Evolutionary conservation across 2,113 vertebrate genomes (phyloP), one percentile per base, ranked within the genome.

Genomic region (Nothobranchius furzeri): DNA sequence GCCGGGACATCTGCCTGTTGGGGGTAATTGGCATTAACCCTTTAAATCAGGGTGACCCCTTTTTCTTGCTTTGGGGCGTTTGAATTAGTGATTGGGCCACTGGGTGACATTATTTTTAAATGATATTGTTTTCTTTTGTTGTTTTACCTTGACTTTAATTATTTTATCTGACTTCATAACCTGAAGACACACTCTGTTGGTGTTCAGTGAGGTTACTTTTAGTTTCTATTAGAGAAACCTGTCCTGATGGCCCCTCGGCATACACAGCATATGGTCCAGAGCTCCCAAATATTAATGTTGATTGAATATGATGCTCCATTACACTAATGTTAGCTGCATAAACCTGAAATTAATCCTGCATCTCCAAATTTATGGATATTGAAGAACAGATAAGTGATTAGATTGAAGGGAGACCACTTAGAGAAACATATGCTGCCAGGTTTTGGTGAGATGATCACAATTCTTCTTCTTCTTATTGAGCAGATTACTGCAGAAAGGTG

Each of bases 21-120:
- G 56, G 60, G 30, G n/a, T 88, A 87, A 91, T 90, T 91, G 82
- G 85, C 88, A 85, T 90, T 89, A 83, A 87, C 85, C 86, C 66
- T 57, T 68, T 84, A 71, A 63, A 76, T 60, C 61, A 15, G 58
- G 52, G 52, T 58, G 79, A 77, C 85, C 86, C 79, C 78, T 49
- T 83, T 49, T 17, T 9, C 47, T 49, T 15, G 9, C 9, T 17
- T 3, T 17, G 35, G 30, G 52, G n/a, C 14, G 24, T 71, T 30
- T 52, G 11, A 10, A 45, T 11, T 7, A 40, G 40, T 8, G 36
- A 47, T 35, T 3, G 30, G 30, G 4, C 30, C 30, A 30, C 30
- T 30, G 30, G 30, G 30, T 30, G 30, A 30, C 30, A 30, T 20
- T 20, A 20, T 20, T 20, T 20, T 20, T 20, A 20, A 20, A 20